Conservation (phyloP, 1,140 invertebrate genomes). For the Brevipalpus yothersi region DNA sequence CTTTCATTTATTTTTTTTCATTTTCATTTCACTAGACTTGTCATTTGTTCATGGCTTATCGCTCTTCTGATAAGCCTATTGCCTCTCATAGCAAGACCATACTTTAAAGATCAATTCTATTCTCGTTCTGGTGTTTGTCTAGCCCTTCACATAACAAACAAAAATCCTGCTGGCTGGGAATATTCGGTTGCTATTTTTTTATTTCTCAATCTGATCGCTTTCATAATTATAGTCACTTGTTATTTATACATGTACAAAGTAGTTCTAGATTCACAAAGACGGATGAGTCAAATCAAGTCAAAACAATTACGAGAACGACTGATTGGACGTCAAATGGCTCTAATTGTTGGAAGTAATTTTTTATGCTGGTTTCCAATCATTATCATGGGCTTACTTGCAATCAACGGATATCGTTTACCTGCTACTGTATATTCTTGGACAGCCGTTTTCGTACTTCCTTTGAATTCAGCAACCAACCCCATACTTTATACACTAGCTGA, state of each 20-base stretch:
- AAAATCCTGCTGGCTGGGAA: conserved; percentile 32
- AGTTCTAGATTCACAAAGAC: conserved; percentile 35
- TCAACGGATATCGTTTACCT: conserved; percentile 19
- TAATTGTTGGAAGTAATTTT: conserved; percentile 23
- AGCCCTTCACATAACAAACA: conserved; percentile 33
- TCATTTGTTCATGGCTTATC: conserved; percentile 34
- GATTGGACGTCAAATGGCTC: conserved; percentile 19
- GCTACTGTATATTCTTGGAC: conserved; percentile 20
- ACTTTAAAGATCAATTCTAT: conserved; percentile 36
- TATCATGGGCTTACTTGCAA: conserved; percentile 21
- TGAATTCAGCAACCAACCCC: conserved; percentile 25
- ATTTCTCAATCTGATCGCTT: conserved; percentile 33
- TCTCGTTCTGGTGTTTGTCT: conserved; percentile 43
- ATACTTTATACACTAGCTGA: conserved; percentile 23
- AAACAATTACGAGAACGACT: conserved; percentile 7
- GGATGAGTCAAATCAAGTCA: conserved; percentile 18
- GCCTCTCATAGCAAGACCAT: conserved; percentile 35
- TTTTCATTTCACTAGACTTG: conserved; percentile 12
- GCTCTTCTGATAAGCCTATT: conserved; percentile 34
- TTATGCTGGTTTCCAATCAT: conserved; percentile 26
- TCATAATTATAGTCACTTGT: conserved; percentile 22
- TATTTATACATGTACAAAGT: conserved; percentile 29
- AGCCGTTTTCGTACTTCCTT: conserved; percentile 23
- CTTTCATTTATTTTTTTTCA: conserved; percentile 9
- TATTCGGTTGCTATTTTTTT: conserved; percentile 46